These are phyloP conservation scores for Tetramorium simillimum DNA, from an alignment of 1,140 invertebrate genomes.

Conservation along the genomic window DNA sequence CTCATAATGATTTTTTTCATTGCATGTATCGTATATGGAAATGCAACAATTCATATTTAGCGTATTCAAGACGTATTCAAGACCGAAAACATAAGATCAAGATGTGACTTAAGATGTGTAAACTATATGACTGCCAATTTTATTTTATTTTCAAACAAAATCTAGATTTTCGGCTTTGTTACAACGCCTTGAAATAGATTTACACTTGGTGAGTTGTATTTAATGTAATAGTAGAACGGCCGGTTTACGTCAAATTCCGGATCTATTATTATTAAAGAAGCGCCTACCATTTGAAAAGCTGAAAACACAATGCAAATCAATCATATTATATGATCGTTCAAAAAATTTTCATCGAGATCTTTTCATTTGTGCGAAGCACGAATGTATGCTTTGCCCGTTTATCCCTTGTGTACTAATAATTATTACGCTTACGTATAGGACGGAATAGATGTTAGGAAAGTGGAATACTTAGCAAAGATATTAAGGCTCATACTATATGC, in stretches of 20 bases:
- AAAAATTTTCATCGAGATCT: background rate
- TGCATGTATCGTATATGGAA: background rate
- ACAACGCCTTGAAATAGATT: slow-evolving; percentile 12
- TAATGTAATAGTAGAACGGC: slow-evolving; percentile 31
- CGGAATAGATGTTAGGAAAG: background rate
- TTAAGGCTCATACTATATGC: background rate
- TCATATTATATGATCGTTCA: background rate
- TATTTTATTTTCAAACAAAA: background rate
- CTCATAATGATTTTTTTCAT: background rate
- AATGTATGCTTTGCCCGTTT: background rate
- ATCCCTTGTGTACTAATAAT: background rate
- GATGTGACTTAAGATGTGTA: background rate
- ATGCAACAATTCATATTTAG: background rate
- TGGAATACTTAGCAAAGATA: background rate
- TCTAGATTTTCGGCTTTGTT: background rate
- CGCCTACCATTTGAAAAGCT: background rate
- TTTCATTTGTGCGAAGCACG: background rate
- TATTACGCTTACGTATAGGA: background rate
- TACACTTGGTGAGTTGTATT: background rate
- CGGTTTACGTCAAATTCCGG: slow-evolving; percentile 5
- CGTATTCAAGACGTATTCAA: background rate
- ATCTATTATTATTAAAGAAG: background rate
- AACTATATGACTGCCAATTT: background rate
- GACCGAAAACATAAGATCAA: background rate
- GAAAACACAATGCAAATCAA: slow-evolving; percentile 32